Conservation (phyloP, 2,797 vertebrate species). For the Macropodus opercularis region DNA sequence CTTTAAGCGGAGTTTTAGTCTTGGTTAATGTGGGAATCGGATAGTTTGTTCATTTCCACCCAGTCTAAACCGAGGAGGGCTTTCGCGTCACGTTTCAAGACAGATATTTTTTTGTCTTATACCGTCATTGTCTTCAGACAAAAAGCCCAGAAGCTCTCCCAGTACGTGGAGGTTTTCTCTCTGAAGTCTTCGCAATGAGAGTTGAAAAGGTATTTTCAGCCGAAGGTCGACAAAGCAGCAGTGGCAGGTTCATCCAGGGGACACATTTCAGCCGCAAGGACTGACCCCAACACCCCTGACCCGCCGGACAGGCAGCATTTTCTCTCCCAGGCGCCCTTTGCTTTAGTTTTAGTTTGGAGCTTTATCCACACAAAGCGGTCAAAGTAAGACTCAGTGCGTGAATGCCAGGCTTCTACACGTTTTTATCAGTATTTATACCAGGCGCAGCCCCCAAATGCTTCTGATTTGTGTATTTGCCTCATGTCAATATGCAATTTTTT, state of each 20-base stretch:
- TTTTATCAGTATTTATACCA: conserved; percentile 64
- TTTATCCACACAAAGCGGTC: conserved; percentile 64
- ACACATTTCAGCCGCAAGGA: conserved; percentile 97
- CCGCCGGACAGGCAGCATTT: conserved; percentile 91
- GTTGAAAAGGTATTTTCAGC: conserved; percentile 95
- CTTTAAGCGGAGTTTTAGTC: conserved; percentile 68
- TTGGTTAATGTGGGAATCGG: conserved; percentile 70
- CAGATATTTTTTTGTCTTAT: conserved; percentile 89
- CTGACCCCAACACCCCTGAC: conserved; percentile 99
- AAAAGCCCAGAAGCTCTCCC: conserved; percentile 84
- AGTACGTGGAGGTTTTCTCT: conserved; percentile 87
- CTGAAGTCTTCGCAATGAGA: conserved; percentile 90
- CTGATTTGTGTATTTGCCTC: conserved; percentile 63
- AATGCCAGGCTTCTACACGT: conserved; percentile 45
- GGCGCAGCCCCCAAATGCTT: conserved; percentile 41
- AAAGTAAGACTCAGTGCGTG: conserved; percentile 43
- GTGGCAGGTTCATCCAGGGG: conserved; percentile 98
- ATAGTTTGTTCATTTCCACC: conserved; percentile 64
- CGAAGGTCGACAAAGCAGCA: conserved; percentile 96
- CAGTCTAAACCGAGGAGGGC: conserved; percentile 40
- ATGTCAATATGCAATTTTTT: conserved; percentile 71
- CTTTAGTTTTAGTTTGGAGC: conserved; percentile 72
- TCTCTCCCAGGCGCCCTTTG: conserved; percentile 83
- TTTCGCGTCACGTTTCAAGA: conserved; percentile 89
- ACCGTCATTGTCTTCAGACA: conserved; percentile 91